A percentile compares a stretch with the other conserved stretches of the same genome.
Conservation (phyloP, 2,888 invertebrate genomes). For the Caenorhabditis doughertyi region DNA sequence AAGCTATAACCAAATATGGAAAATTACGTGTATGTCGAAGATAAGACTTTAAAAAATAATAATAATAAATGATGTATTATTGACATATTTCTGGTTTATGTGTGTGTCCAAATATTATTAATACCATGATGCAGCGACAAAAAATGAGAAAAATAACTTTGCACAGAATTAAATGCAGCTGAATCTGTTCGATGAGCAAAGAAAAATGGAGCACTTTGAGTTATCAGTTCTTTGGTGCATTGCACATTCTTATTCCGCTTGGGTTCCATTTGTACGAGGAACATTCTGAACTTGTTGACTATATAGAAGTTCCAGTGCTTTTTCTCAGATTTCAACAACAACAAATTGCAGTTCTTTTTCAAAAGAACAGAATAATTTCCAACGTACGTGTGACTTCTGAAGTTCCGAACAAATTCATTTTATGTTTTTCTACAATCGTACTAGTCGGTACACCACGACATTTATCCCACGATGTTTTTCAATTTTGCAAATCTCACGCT, state of each 20-base stretch:
- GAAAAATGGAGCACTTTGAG: constrained; percentile 1
- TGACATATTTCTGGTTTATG: constrained; percentile 12
- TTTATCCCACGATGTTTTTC: constrained; percentile 41
- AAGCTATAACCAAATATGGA: constrained; percentile 43
- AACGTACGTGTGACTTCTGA: constrained; percentile 15
- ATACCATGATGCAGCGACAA: neutral
- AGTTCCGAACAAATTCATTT: constrained; percentile 5
- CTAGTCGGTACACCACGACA: constrained; percentile 18
- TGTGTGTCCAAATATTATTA: neutral
- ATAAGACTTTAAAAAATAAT: constrained; percentile 10
- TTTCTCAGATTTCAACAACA: neutral
- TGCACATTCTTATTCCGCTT: constrained; percentile 4
- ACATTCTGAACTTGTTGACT: neutral
- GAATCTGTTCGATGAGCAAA: constrained; percentile 6
- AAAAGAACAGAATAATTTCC: neutral
- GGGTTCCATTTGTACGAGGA: neutral
- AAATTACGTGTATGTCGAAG: constrained; percentile 31
- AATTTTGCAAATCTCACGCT: constrained; percentile 37
- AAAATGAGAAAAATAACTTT: constrained; percentile 8
- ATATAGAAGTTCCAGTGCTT: too few relatives aligned
- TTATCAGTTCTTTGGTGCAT: constrained; percentile 4
- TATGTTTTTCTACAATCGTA: constrained; percentile 8
- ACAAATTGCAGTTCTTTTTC: neutral
- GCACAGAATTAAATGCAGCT: neutral
- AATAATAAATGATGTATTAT: constrained; percentile 33